A percentile compares a stretch with the other conserved stretches of the same genome.
These are phyloP conservation scores for Emydoidea blandingii DNA, from an alignment of 2,797 vertebrate species.

Conservation along the genomic window DNA sequence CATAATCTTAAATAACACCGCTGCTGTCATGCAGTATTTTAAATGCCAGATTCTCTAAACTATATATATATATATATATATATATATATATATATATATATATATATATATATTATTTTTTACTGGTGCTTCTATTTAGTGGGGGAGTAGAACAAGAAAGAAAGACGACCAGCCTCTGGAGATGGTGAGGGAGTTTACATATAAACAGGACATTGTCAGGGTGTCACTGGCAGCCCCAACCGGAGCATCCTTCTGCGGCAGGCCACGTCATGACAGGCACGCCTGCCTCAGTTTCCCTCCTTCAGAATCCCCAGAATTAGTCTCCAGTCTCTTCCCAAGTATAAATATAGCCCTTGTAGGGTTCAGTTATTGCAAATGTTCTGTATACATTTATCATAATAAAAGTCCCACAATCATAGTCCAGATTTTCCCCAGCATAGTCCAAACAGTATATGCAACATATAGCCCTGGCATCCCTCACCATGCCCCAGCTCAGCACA, in stretches of 20 bases:
- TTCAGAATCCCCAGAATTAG: neutral
- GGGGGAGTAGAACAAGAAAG: neutral
- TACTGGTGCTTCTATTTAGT: neutral
- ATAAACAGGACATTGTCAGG: neutral
- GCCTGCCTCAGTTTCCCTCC: neutral
- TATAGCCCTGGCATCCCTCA: neutral
- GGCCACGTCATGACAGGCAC: neutral
- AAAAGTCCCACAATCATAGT: neutral
- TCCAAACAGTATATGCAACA: neutral
- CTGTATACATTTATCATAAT: neutral
- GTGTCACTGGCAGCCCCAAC: neutral
- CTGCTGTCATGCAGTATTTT: conserved; percentile 76
- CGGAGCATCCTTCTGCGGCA: neutral
- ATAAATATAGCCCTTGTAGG: neutral
- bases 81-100: neutral
- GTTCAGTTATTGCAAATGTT: neutral
- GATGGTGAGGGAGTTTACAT: neutral
- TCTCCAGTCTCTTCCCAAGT: neutral
- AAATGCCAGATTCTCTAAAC: conserved; percentile 48
- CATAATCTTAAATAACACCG: conserved; percentile 79
- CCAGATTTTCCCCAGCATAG: neutral
- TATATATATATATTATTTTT: neutral
- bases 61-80: neutral
- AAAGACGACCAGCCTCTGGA: neutral
- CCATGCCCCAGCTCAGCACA: neutral